Base-by-base conservation (phyloP, 2,113 vertebrate species). In the Anarrhichthys ocellatus region DNA sequence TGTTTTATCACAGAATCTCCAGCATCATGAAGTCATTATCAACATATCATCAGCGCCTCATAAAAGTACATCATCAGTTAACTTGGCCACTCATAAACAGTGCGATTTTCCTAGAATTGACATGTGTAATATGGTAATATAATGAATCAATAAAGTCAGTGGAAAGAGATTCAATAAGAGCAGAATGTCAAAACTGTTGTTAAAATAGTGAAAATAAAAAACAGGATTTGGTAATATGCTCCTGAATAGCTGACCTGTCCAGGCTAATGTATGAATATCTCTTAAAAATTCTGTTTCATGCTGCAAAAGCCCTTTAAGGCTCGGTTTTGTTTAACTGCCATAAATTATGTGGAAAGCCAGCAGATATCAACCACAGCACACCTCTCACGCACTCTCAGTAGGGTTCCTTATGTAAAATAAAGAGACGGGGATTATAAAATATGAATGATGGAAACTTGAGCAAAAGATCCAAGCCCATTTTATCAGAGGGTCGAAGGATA, bases 361-460 rank as follows among this genome's bases (percentile, higher is more conserved):
- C 34, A n/a, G 81, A 67, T 83, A 81, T 75, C 29, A 83, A 62
- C 54, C 67, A 64, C 62, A 85, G 52, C 73, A 85, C 66, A 77
- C 54, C 64, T 85, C 36, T 83, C 63, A 78, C 29, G 34, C 56
- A 42, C 70, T 67, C 80, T 69, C 80, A 72, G 71, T n/a, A 42
- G 64, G 64, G 80, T 81, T 78, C 18, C 61, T 75, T 62, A 59
- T 66, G 64, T 70, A 69, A 73, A 80, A 84, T 77, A 80, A 68
- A 85, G 61, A 81, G 34, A 17, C 18, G 50, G 22, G 68, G 42
- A 80, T 89, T 84, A 80, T 81, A 62, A 84, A 77, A 79, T 71
- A 73, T 76, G 71, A 81, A 76, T 78, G 52, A 85, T 68, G 24
- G 50, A 80, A 87, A 87, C 74, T 56, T 73, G 48, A 78, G 70